Base-by-base conservation (phyloP, 2,113 vertebrate genomes). In the Tringa solitaria region DNA sequence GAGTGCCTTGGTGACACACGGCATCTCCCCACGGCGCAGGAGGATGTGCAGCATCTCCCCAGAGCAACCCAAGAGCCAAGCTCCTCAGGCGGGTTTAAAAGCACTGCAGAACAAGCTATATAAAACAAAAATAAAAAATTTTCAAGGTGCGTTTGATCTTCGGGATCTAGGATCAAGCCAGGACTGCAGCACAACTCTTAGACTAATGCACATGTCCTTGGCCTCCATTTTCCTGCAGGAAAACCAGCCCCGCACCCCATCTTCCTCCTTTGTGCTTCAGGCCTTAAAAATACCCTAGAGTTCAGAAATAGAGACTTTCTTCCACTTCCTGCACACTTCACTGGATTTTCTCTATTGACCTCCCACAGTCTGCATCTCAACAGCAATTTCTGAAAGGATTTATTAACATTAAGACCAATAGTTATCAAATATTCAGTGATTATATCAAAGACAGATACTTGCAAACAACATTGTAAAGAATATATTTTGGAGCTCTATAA, bases 361-460 rank as follows among this genome's bases (percentile, higher is more conserved):
- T 90, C 43, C 73, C 15, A 19, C 51, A 30, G 13, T 20, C 20
- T 67, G 79, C 27, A 14, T 92, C 95, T 91, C 57, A 80, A 24
- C 43, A 41, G 45, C 35, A 84, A 32, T 39, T 65, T 30, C n/a
- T 72, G 23, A 60, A 82, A 46, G 57, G 37, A 86, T 80, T 78
- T 41, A 39, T 70, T 69, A 89, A 74, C 35, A 82, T 32, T 28
- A 67, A 60, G 65, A 85, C 59, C 63, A 54, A 81, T 3, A 84
- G 79, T 82, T 87, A 64, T 20, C 65, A 95, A 84, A 91, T 94
- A 93, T 85, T 92, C 76, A 56, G 45, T 50, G 60, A 81, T 84
- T 81, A 14, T 28, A 69, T 85, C 5, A 81, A 69, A 92, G 88
- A 63, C 12, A 81, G 48, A 75, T 30, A 35, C 70, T 79, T 61